Evolutionary conservation across 1,140 invertebrate genomes (phyloP), one percentile per base, ranked within the genome.

Genomic region (Danaus melanippus): DNA sequence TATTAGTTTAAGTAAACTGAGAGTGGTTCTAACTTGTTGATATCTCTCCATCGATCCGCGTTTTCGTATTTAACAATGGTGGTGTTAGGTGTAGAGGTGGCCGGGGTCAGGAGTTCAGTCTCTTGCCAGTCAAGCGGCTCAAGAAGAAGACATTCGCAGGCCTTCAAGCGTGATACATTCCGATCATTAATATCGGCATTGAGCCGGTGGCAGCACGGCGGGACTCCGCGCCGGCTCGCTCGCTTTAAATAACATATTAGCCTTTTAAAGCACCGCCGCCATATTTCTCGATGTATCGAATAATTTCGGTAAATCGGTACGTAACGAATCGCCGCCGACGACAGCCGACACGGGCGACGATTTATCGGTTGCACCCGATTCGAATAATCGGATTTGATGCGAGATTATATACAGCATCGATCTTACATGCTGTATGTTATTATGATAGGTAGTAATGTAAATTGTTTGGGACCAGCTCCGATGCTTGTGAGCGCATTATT

Each of bases 161-260:
- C 51, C 44, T 50, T 62, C 55, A 62, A 66, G 50, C 54, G 63
- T 79, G 77, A 83, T 79, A 73, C 79, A 83, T 83, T 59, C 66
- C 60, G 46, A 66, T 66, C 76, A 80, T 83, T 83, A 83, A 83
- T 83, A 77, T 74, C 64, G 61, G 69, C 73, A 77, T 83, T 79
- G 72, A 78, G 69, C 56, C 62, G 67, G 69, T 73, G 79, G 71
- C 79, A 69, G 72, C 79, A 68, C 79, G 52, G 67, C 79, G 76
- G 79, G 79, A 67, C 65, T 71, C 68, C 73, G 46, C 48, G 49
- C 60, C 59, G 54, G 57, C 60, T 60, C 56, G 62, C 53, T 58
- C 69, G 66, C 74, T 67, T 71, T 74, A 79, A 79, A 77, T 79
- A 78, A 77, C 72, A 77, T 72, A 77, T 83, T 80, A 83, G 76